These are phyloP conservation scores for Anarrhichthys ocellatus DNA, from an alignment of 2,113 vertebrate species.

Conservation along the genomic window DNA sequence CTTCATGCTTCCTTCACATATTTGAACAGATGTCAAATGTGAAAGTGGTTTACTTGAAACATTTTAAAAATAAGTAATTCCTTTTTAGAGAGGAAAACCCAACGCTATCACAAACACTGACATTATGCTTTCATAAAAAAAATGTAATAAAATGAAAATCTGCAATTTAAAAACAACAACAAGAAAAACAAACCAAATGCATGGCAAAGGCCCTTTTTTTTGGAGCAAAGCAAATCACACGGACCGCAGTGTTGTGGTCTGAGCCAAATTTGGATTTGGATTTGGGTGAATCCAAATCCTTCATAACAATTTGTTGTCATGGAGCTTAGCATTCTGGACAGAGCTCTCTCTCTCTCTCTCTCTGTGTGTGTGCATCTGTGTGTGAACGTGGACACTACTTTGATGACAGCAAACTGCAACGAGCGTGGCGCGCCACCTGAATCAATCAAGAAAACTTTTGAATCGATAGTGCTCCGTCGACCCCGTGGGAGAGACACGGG, in stretches of 20 bases:
- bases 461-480: conserved; percentile 42
- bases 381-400: conserved; percentile 19
- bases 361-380: background rate
- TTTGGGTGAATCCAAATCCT: conserved; percentile 62
- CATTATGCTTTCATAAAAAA: background rate
- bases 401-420: conserved; percentile 15
- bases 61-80: background rate
- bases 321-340: conserved; percentile 55
- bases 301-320: conserved; percentile 60
- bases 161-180: background rate
- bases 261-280: too few species aligned
- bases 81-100: conserved; percentile 1
- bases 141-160: background rate
- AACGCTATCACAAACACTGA: background rate
- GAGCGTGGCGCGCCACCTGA: conserved; percentile 2
- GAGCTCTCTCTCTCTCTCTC: background rate
- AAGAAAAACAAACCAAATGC: background rate
- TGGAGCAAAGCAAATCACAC: conserved; percentile 43
- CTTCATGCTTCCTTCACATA: conserved; percentile 10
- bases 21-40: background rate
- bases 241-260: conserved; percentile 33
- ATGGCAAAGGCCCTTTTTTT: conserved; percentile 4
- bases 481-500: conserved; percentile 2
- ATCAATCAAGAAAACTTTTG: conserved; percentile 58
- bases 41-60: conserved; percentile 8